phyloP scores from a whole-genome alignment of 2,888 invertebrate genomes.

The Cantharis lateralis region DNA sequence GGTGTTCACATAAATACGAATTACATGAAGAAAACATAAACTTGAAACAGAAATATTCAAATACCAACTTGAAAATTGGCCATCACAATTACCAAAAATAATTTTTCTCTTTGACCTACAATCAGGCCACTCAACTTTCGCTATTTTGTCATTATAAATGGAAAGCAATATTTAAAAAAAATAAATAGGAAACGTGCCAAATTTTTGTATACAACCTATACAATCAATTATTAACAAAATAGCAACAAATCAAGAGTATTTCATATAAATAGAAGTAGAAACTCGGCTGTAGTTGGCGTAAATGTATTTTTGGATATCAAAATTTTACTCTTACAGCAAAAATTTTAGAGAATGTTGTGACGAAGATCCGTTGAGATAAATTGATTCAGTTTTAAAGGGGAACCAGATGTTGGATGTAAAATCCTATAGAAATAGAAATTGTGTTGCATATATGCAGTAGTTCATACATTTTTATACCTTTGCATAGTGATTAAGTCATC shows the following conservation, averaged over 20 bases:
- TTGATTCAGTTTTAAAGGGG: neutral
- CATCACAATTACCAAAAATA: slow-evolving; percentile 39
- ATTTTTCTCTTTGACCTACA: slow-evolving; percentile 38
- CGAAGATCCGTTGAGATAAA: neutral
- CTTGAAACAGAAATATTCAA: neutral
- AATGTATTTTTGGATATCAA: neutral
- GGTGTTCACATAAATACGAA: neutral
- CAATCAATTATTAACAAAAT: neutral
- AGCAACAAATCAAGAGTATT: neutral
- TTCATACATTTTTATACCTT: slow-evolving; percentile 29
- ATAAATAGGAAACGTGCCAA: slow-evolving; percentile 2
- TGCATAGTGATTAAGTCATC: slow-evolving; percentile 32
- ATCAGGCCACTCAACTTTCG: slow-evolving; percentile 44
- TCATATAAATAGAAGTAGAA: neutral
- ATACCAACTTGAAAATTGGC: slow-evolving; percentile 27
- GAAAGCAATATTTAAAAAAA: slow-evolving; percentile 37
- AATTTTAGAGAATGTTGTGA: neutral
- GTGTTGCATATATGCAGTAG: slow-evolving; percentile 14
- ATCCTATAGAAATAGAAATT: slow-evolving; percentile 12
- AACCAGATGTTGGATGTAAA: slow-evolving; percentile 16
- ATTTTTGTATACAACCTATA: neutral
- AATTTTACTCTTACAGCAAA: neutral
- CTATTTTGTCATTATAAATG: slow-evolving; percentile 41
- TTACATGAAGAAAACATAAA: neutral
- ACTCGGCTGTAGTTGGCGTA: neutral